These are phyloP conservation scores for Gibbula magus DNA, from an alignment of 2,888 invertebrate genomes.

Conservation along the genomic window DNA sequence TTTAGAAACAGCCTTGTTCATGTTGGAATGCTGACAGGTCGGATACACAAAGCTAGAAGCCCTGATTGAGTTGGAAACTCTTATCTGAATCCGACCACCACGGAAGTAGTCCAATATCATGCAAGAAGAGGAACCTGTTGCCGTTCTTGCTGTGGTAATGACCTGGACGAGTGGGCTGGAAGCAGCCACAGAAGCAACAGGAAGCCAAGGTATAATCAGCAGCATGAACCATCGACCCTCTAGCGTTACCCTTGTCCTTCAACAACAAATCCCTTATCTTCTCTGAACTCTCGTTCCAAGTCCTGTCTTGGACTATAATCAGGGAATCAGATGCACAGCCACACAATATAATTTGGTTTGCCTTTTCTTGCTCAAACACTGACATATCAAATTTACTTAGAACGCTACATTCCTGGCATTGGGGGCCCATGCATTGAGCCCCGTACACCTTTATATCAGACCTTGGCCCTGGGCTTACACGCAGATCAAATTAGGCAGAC, in stretches of 20 bases:
- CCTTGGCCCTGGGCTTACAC: background rate
- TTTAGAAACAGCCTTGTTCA: too few species aligned
- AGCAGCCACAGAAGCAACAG: background rate
- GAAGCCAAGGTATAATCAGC: background rate
- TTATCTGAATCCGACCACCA: slow-evolving; percentile 1
- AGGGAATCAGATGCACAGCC: slow-evolving; percentile 2
- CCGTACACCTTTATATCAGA: background rate
- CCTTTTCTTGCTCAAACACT: slow-evolving; percentile 14
- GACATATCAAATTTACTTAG: background rate
- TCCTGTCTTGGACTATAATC: background rate
- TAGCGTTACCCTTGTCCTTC: background rate
- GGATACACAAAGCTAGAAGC: too few species aligned
- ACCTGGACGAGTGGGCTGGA: background rate
- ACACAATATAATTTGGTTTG: slow-evolving; percentile 16
- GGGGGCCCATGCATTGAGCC: background rate
- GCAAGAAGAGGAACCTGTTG: background rate
- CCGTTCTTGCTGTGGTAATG: background rate
- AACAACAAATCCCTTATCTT: slow-evolving; percentile 3
- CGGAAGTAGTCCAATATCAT: background rate
- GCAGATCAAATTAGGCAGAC: slow-evolving; percentile 26
- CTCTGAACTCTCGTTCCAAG: slow-evolving; percentile 5
- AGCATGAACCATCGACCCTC: slow-evolving; percentile 2
- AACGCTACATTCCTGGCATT: background rate
- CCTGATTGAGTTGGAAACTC: background rate
- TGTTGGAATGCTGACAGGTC: too few species aligned